Conservation (phyloP, 1,140 invertebrate species). For the Neodiprion fabricii region DNA sequence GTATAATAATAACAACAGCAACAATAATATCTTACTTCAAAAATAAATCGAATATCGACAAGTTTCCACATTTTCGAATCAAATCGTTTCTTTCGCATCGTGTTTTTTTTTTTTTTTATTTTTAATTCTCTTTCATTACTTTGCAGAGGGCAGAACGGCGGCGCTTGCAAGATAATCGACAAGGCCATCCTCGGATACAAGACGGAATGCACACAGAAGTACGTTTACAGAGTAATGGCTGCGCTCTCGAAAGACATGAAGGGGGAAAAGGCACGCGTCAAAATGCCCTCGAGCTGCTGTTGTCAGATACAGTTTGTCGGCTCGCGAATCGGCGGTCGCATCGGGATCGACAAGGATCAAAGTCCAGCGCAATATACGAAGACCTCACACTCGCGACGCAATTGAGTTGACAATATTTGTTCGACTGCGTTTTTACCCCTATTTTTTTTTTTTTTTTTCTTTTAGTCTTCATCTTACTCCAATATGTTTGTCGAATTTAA, state of each 20-base stretch:
- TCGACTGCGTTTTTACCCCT: no score
- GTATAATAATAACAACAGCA: conserved; percentile 25
- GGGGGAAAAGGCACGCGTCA: conserved; percentile 60
- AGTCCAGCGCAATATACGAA: background rate
- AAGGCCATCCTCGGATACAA: conserved; percentile 51
- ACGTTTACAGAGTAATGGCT: conserved; percentile 64
- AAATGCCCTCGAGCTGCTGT: conserved; percentile 70
- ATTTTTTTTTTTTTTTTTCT: no score
- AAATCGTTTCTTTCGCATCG: no score
- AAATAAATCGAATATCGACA: no score
- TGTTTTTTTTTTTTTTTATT: no score
- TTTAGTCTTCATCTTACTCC: no score
- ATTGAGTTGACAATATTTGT: no score
- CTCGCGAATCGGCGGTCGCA: background rate
- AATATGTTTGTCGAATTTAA: no score
- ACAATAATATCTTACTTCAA: no score
- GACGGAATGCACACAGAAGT: conserved; percentile 69
- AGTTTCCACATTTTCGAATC: no score
- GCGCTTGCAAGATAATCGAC: conserved; percentile 30
- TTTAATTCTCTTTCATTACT: no score
- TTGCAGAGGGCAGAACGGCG: conserved; percentile 38
- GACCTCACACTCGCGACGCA: no score
- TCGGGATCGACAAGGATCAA: background rate
- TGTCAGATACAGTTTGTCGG: conserved; percentile 59
- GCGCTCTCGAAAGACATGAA: conserved; percentile 60